Evolutionary conservation across 2,888 invertebrate genomes (phyloP), one percentile per base, ranked within the genome.

Genomic region (Chrysotoxum bicinctum): DNA sequence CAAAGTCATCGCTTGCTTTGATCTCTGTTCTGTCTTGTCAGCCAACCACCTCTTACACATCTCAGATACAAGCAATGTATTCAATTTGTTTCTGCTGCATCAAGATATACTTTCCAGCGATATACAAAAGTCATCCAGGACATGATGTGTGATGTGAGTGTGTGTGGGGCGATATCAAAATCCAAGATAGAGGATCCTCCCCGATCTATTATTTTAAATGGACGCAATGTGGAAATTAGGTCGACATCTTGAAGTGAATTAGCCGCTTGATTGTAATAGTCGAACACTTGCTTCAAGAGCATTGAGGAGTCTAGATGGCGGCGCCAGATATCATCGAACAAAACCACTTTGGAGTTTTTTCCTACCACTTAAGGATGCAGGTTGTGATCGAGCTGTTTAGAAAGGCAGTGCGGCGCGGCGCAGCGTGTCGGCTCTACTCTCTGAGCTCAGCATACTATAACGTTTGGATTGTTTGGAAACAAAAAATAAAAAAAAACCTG

Each of bases 331-430:
- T 84, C 70, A 66, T n/a, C 35, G 58, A 66, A 64, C 74, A 66
- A 79, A 83, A 84, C 79, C 83, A 84, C 83, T 84, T 79, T 79
- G 56, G 69, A 78, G 70, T 64, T 66, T 75, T 70, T 84, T 79
- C 79, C 70, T 74, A 79, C 79, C 83, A 84, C 83, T 84, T 84
- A 84, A 84, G 83, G 79, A 79, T 70, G 70, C 70, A 66, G 79
- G 70, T 64, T 74, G 64, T 74, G 79, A 79, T 74, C 69, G 68
- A 62, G 48, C 1, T 66, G 45, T 64, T 48, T 64, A 45, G 7
- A 35, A 37, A 58, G 21, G 66, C 50, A 48, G 21, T 30, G 4
- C 35, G 30, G 21, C 35, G 30, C 66, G 50, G 32, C 30, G 40
- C 30, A 23, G 10, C 40, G 2, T n/a, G 12, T 52, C 52, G 35